These are phyloP conservation scores for Circaetus gallicus DNA, from an alignment of 2,113 vertebrate species.

Conservation along the genomic window DNA sequence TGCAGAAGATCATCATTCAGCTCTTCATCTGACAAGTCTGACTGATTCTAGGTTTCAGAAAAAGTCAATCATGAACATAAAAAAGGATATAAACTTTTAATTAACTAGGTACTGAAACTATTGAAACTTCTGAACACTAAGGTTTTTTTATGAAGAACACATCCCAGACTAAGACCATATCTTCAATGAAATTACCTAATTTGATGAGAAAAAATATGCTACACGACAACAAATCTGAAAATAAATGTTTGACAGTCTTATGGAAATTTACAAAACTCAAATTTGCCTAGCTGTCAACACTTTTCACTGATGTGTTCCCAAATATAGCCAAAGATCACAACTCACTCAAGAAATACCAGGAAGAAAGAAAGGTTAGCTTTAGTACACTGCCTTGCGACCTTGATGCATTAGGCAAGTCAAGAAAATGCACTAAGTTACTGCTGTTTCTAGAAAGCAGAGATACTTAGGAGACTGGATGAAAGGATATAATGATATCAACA, in stretches of 20 bases:
- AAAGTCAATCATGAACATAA: constrained; percentile 8
- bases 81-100: background rate
- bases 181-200: background rate
- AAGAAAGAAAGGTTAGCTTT: background rate
- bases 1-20: constrained; percentile 95
- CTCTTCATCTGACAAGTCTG: constrained; percentile 94
- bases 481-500: background rate
- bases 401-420: background rate
- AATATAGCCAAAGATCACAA: background rate
- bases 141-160: background rate
- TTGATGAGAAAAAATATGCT: background rate
- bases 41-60: constrained; percentile 82
- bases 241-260: background rate
- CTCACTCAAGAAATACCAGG: background rate
- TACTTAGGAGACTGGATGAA: background rate
- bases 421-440: background rate
- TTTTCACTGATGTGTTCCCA: background rate
- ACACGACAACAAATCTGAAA: background rate
- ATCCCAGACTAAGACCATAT: background rate
- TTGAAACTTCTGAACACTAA: background rate
- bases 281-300: background rate
- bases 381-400: background rate
- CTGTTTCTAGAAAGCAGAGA: background rate
- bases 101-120: background rate
- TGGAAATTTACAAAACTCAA: background rate